Percentiles rank a stretch among this genome's conserved stretches.
phyloP scores from a whole-genome alignment of 2,888 invertebrate genomes.

The Epirrita christyi region DNA sequence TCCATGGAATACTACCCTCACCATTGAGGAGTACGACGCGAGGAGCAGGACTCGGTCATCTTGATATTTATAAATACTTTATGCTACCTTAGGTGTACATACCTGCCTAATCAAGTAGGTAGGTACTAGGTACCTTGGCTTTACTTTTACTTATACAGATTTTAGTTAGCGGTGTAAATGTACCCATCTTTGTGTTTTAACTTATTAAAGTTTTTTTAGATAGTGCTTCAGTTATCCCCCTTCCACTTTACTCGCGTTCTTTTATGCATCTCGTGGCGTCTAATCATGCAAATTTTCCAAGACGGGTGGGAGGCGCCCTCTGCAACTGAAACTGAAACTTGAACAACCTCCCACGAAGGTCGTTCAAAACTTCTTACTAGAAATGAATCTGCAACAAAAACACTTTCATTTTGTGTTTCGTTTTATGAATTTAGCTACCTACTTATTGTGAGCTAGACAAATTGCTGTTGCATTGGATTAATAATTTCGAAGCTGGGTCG shows the following conservation, averaged over 20 bases:
- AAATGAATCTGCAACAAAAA: constrained; percentile 75
- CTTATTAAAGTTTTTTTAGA: constrained; percentile 31
- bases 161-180: constrained; percentile 10
- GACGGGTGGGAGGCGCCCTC: constrained; percentile 66
- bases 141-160: too few species aligned
- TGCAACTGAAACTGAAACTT: constrained; percentile 76
- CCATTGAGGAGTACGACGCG: too few species aligned
- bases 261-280: constrained; percentile 67
- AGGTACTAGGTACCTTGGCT: too few species aligned
- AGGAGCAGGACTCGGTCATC: too few species aligned
- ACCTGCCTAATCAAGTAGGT: too few species aligned
- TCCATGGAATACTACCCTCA: too few species aligned
- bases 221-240: constrained; percentile 42
- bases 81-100: too few species aligned
- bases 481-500: neutral
- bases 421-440: constrained; percentile 35
- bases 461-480: constrained; percentile 18
- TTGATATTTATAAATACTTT: too few species aligned
- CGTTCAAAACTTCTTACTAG: constrained; percentile 78
- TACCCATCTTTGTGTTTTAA: constrained; percentile 26
- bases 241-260: constrained; percentile 47
- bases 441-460: constrained; percentile 30
- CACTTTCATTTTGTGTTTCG: constrained; percentile 73
- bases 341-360: constrained; percentile 75
- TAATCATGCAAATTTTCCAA: constrained; percentile 79